Evolutionary conservation across 2,888 invertebrate species (phyloP).

Genomic region (Drosophila setosimentum): DNA sequence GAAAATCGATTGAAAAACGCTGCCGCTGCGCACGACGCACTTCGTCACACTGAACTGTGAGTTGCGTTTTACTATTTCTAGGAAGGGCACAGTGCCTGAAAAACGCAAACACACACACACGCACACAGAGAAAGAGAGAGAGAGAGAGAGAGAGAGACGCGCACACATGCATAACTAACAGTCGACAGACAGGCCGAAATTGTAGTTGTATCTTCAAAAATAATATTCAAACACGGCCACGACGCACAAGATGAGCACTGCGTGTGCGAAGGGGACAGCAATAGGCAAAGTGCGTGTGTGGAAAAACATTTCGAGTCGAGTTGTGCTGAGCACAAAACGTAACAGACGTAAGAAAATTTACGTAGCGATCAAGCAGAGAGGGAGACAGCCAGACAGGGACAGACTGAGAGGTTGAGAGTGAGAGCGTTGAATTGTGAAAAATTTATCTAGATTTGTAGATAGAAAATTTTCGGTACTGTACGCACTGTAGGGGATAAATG

Average conservation of each 20-base stretch:
- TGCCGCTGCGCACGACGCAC: slow-evolving; percentile 83
- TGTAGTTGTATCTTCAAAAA: slow-evolving; percentile 69
- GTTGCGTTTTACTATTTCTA: slow-evolving; percentile 82
- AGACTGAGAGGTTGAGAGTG: slow-evolving; percentile 1
- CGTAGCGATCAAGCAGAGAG: slow-evolving; percentile 54
- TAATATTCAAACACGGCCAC: slow-evolving; percentile 52
- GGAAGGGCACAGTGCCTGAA: slow-evolving; percentile 73
- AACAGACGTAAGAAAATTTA: slow-evolving; percentile 62
- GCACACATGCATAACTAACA: neutral
- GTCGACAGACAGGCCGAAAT: slow-evolving; percentile 47
- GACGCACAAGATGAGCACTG: slow-evolving; percentile 40
- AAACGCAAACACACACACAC: slow-evolving; percentile 27
- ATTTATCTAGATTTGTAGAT: slow-evolving; percentile 55
- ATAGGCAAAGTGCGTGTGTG: slow-evolving; percentile 36
- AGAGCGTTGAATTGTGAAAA: slow-evolving; percentile 22
- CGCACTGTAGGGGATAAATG: slow-evolving; percentile 4
- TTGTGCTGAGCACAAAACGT: slow-evolving; percentile 45
- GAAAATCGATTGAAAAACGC: slow-evolving; percentile 58
- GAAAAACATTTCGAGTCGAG: slow-evolving; percentile 60
- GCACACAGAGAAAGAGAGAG: slow-evolving; percentile 3
- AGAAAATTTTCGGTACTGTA: slow-evolving; percentile 32
- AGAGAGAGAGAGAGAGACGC: neutral
- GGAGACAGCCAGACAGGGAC: slow-evolving; percentile 8
- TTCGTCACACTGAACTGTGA: slow-evolving; percentile 79
- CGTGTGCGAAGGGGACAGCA: slow-evolving; percentile 28